Evolutionary conservation across 1,140 invertebrate genomes (phyloP).

Genomic region (Monomorium pharaonis): DNA sequence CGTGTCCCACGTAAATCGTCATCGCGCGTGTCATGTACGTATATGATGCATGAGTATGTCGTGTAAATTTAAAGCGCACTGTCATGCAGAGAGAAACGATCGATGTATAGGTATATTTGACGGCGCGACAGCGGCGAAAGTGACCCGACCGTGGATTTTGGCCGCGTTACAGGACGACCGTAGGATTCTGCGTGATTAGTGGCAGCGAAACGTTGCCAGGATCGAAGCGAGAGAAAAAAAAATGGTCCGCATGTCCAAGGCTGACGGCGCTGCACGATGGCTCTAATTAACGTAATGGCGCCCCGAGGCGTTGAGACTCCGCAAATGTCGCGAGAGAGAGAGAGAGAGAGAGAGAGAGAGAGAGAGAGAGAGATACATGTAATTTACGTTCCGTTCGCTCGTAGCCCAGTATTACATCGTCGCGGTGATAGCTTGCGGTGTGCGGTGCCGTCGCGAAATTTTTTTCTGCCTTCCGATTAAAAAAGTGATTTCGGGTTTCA

Average conservation of each 20-base stretch:
- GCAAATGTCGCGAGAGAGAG: not conserved
- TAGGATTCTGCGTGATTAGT: constrained; percentile 7
- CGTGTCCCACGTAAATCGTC: constrained; percentile 43
- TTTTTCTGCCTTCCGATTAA: constrained; percentile 20
- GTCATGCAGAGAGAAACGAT: constrained; percentile 15
- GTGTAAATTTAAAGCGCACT: constrained; percentile 56
- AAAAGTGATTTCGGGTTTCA: constrained; percentile 31
- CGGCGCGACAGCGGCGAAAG: not conserved
- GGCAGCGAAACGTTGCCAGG: constrained; percentile 22
- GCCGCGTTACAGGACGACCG: constrained; percentile 26
- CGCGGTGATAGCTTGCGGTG: not conserved
- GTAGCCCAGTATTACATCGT: not conserved
- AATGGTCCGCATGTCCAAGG: not conserved
- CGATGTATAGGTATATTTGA: not conserved
- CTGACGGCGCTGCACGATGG: not conserved
- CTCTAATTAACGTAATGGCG: constrained; percentile 42
- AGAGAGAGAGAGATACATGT: not conserved
- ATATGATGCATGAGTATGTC: constrained; percentile 53
- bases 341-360: not conserved
- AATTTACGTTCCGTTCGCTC: constrained; percentile 6
- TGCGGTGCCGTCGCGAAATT: not conserved
- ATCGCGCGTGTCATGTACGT: constrained; percentile 11
- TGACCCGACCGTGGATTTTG: constrained; percentile 18
- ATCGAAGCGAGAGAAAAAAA: not conserved
- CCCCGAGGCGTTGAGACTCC: not conserved